Evolutionary conservation across 2,113 vertebrate genomes (phyloP), one percentile per base, ranked within the genome.

Genomic region (Oncorhynchus masou): DNA sequence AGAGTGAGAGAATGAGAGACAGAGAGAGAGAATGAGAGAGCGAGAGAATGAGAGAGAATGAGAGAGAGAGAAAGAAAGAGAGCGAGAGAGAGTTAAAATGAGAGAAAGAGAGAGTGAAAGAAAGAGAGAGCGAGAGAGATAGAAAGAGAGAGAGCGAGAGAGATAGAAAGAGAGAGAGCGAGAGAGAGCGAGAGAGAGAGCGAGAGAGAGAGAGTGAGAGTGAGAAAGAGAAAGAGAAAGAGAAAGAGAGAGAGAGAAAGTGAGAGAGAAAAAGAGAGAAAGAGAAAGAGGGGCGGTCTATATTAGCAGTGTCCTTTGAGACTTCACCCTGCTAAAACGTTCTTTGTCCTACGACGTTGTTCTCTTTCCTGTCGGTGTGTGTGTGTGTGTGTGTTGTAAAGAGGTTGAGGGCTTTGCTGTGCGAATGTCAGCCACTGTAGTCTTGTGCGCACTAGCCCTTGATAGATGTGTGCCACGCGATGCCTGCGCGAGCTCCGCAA

Each of bases 391-490:
- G 76, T 81, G 76, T 64, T 22, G 27, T 13, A 27, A 13, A 12
- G 48, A 31, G 45, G 74, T 12, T 59, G 65, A 12, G 51, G 49
- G 59, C 27, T 68, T 20, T 67, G 65, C 24, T 31, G 16, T 59
- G 49, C 0, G 48, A n/a, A 70, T 48, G 68, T 45, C 68, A 69
- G 68, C n/a, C 24, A 79, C 76, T 86, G 77, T 70, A 73, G 29
- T 45, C 60, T 83, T 59, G 77, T 81, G 78, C 78, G 72, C 83
- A 74, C 81, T 76, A 70, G 76, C 76, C 16, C 71, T 67, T 16
- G 90, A 92, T 91, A 90, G 88, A 91, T 91, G 84, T 60, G 74
- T 78, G 81, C 57, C 27, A 73, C 39, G 80, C 27, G 54, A 77
- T 73, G 83, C 86, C 79, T 27, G 80, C 75, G 29, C 34, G 4